These are phyloP conservation scores for Smittia sp. DNA, from an alignment of 2,888 invertebrate species.

Conservation along the genomic window DNA sequence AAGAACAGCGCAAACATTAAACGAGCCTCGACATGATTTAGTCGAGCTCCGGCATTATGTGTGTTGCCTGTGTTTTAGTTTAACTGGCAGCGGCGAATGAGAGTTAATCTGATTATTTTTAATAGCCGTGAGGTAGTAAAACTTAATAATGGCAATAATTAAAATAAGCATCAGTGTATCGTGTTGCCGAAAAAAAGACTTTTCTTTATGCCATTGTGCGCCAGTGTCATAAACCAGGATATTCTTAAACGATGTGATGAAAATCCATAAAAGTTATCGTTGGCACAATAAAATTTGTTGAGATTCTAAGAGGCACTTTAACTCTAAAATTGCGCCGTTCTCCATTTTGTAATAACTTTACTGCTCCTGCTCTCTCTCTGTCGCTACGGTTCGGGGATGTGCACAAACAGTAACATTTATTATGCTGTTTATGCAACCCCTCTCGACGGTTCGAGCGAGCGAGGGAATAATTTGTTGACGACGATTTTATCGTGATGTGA, in stretches of 20 bases:
- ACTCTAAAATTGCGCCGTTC: slow-evolving; percentile 23
- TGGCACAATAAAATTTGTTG: not conserved
- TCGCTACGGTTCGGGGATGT: slow-evolving; percentile 22
- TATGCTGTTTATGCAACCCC: slow-evolving; percentile 16
- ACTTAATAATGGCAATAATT: slow-evolving; percentile 40
- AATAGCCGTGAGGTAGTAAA: slow-evolving; percentile 29
- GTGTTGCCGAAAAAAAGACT: slow-evolving; percentile 9
- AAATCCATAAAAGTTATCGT: slow-evolving; percentile 1
- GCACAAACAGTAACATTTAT: slow-evolving; percentile 26
- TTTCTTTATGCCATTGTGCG: not conserved
- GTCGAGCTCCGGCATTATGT: not conserved
- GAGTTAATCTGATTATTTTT: slow-evolving; percentile 41
- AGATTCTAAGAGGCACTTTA: not conserved
- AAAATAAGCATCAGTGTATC: slow-evolving; percentile 6
- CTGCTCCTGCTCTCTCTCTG: slow-evolving; percentile 17
- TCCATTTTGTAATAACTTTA: slow-evolving; percentile 40
- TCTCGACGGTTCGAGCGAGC: not conserved
- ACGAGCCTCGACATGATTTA: slow-evolving; percentile 14
- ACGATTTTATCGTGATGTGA: slow-evolving; percentile 21
- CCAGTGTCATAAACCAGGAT: slow-evolving; percentile 18
- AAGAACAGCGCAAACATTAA: not conserved
- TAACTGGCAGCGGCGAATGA: not conserved
- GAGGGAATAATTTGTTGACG: slow-evolving; percentile 8
- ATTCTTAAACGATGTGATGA: slow-evolving; percentile 8
- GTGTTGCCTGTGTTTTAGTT: slow-evolving; percentile 20